phyloP scores from a whole-genome alignment of 2,797 vertebrate genomes.

The Lindbergichthys nudifrons region DNA sequence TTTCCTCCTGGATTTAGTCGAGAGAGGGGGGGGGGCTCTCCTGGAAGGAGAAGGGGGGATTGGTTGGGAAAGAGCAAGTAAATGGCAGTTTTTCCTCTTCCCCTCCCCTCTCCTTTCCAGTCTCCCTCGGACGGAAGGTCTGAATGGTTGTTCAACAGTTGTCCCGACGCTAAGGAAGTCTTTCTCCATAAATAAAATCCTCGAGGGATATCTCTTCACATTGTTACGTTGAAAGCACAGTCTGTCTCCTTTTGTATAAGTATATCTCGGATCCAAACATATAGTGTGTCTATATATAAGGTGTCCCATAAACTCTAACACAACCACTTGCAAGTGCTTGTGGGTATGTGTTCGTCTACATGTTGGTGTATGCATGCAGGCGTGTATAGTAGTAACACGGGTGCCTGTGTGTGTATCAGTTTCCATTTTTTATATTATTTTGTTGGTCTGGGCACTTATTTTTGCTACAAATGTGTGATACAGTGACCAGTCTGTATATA shows the following conservation, averaged over 20 bases:
- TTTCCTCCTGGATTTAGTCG: constrained; percentile 58
- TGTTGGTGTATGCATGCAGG: constrained; percentile 74
- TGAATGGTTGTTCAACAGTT: constrained; percentile 55
- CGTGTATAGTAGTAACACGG: constrained; percentile 57
- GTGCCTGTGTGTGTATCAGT: constrained; percentile 64
- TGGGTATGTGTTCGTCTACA: constrained; percentile 57
- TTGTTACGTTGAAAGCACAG: constrained; percentile 62
- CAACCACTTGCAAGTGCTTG: constrained; percentile 70
- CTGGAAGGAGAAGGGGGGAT: constrained; percentile 68
- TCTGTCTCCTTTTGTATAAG: constrained; percentile 54
- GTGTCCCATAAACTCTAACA: constrained; percentile 77
- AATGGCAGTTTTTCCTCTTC: constrained; percentile 81
- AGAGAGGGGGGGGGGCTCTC: constrained; percentile 35
- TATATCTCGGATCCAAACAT: constrained; percentile 69
- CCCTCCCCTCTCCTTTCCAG: constrained; percentile 66
- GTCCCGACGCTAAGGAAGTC: constrained; percentile 61
- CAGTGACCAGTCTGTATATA: constrained; percentile 87
- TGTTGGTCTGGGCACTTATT: constrained; percentile 87
- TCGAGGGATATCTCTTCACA: constrained; percentile 53
- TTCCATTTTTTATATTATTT: constrained; percentile 47
- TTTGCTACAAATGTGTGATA: constrained; percentile 87
- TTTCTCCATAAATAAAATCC: constrained; percentile 65
- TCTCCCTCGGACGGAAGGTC: constrained; percentile 61
- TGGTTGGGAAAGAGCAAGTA: constrained; percentile 78
- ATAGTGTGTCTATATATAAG: constrained; percentile 70